Percentiles rank a stretch among this genome's conserved stretches.
phyloP scores from a whole-genome alignment of 2,113 vertebrate genomes.

The Eolophus roseicapilla region DNA sequence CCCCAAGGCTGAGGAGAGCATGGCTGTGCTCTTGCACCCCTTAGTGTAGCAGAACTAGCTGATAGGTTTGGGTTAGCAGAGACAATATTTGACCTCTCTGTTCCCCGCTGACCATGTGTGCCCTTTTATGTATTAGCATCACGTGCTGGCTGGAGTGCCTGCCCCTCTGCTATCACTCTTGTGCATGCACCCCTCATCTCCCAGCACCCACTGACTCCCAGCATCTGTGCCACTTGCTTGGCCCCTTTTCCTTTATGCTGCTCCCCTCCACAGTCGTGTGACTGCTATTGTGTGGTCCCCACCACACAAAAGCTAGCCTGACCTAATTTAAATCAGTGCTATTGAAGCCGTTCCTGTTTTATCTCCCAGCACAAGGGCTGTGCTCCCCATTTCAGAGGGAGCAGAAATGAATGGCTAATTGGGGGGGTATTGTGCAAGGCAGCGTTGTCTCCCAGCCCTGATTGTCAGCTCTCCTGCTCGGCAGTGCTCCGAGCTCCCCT shows the following conservation, averaged over 20 bases:
- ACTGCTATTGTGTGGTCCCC: conserved; percentile 52
- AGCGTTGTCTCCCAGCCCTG: background rate
- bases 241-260: conserved; percentile 63
- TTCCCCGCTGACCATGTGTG: background rate
- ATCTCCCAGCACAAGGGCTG: conserved; percentile 60
- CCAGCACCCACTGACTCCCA: background rate
- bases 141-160: background rate
- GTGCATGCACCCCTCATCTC: background rate
- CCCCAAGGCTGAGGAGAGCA: background rate
- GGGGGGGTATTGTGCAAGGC: conserved; percentile 50
- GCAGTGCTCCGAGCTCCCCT: background rate
- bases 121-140: background rate
- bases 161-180: background rate
- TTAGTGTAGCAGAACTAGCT: background rate
- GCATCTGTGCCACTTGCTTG: conserved; percentile 53
- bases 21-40: background rate
- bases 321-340: conserved; percentile 66
- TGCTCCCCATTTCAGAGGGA: conserved; percentile 40
- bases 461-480: conserved; percentile 34
- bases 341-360: conserved; percentile 65
- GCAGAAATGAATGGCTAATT: conserved; percentile 67
- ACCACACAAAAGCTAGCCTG: conserved; percentile 62
- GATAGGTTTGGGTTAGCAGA: background rate
- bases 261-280: conserved; percentile 48
- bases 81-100: background rate